Percentiles rank a stretch among this genome's conserved stretches.
phyloP scores from a whole-genome alignment of 2,888 invertebrate species.

The Anarsia innoxiella region DNA sequence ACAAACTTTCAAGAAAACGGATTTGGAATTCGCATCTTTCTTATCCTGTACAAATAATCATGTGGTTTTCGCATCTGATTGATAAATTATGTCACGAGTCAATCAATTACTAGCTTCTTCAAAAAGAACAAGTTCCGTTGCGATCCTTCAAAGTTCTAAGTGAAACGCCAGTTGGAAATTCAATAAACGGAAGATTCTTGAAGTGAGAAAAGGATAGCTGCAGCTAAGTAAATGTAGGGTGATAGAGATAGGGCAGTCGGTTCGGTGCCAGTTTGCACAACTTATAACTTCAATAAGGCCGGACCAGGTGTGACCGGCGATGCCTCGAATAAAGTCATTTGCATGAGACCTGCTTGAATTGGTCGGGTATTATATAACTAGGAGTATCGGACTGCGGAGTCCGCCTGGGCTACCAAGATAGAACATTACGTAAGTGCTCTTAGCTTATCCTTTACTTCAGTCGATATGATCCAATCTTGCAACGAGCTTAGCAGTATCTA shows the following conservation, averaged over 20 bases:
- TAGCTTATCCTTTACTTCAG: too few species aligned
- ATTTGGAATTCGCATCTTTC: conserved; percentile 49
- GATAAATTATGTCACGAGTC: too few species aligned
- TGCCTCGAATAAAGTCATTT: conserved; percentile 55
- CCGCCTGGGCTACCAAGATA: too few species aligned
- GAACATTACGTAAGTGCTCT: too few species aligned
- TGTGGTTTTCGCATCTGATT: too few species aligned
- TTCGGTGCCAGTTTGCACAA: conserved; percentile 59
- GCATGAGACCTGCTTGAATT: conserved; percentile 34
- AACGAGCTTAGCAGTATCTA: too few species aligned
- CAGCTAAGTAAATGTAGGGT: conserved; percentile 37
- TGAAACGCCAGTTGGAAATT: conserved; percentile 26
- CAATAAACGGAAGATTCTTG: conserved; percentile 37
- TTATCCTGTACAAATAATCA: too few species aligned
- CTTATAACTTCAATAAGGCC: conserved; percentile 71
- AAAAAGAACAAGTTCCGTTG: too few species aligned
- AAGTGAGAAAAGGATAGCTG: conserved; percentile 32
- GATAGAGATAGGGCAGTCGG: conserved; percentile 34
- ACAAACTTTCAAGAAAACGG: conserved; percentile 29
- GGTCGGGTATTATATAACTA: conserved; percentile 9
- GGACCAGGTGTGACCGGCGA: conserved; percentile 63
- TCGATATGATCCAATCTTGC: too few species aligned
- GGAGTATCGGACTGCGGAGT: conserved; percentile 4
- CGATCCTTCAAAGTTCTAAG: too few species aligned
- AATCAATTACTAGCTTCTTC: too few species aligned